phyloP scores from a whole-genome alignment of 2,113 vertebrate species.

The Notechis scutatus region DNA sequence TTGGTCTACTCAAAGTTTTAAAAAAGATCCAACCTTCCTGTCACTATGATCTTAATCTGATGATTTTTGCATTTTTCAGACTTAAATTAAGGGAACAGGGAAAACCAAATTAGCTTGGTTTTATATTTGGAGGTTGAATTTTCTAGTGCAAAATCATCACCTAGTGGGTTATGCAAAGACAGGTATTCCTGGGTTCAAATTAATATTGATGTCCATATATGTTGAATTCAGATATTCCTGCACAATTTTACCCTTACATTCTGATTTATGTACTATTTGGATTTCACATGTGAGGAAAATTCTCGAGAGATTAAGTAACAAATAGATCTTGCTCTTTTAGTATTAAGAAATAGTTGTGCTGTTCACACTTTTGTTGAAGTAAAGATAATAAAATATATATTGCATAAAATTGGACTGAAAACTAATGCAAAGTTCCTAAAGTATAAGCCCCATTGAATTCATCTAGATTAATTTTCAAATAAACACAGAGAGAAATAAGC shows the following conservation, averaged over 20 bases:
- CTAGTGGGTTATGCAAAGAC: conserved; percentile 60
- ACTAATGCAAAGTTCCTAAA: background rate
- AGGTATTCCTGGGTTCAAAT: conserved; percentile 54
- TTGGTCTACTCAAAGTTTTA: background rate
- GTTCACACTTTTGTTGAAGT: conserved; percentile 39
- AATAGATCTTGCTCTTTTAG: conserved; percentile 54
- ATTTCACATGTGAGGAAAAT: conserved; percentile 58
- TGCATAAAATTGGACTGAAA: background rate
- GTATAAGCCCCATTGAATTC: background rate
- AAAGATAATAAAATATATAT: conserved; percentile 8
- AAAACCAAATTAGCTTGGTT: background rate
- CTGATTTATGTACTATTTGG: conserved; percentile 43
- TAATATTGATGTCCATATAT: conserved; percentile 58
- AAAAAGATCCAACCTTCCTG: background rate
- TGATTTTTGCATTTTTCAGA: background rate
- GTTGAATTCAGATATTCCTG: conserved; percentile 63
- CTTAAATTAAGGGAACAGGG: background rate
- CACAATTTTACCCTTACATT: conserved; percentile 60
- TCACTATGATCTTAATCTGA: background rate
- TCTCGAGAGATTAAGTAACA: conserved; percentile 60
- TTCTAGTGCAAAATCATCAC: background rate
- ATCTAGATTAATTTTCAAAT: background rate
- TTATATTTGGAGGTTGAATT: background rate
- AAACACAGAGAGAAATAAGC: background rate
- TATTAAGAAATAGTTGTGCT: conserved; percentile 43